These are phyloP conservation scores for Atethmia centrago DNA, from an alignment of 2,888 invertebrate species.

Conservation along the genomic window DNA sequence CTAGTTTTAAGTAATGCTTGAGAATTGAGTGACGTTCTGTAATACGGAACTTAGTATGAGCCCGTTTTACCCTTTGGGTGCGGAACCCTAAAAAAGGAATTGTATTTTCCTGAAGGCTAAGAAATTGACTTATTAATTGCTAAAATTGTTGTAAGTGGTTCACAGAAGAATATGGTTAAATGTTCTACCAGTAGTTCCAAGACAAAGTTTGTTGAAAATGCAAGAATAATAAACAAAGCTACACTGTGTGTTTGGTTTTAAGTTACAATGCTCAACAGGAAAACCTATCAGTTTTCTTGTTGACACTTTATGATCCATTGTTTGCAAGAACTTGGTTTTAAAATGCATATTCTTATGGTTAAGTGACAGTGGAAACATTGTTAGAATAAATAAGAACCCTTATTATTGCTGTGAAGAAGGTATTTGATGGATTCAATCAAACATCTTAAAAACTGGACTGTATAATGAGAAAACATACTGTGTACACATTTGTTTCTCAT, in stretches of 20 bases:
- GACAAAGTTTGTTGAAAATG: too few relatives aligned
- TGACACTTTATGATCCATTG: conserved; percentile 10
- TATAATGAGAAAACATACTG: background rate
- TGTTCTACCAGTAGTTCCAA: background rate
- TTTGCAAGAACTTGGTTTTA: background rate
- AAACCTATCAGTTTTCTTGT: background rate
- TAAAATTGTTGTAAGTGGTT: too few relatives aligned
- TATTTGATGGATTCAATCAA: background rate
- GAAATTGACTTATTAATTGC: too few relatives aligned
- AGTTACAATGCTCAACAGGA: conserved; percentile 1
- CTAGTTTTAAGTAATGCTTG: too few relatives aligned
- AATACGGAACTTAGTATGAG: too few relatives aligned
- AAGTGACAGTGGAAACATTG: background rate
- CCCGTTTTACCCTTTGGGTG: too few relatives aligned
- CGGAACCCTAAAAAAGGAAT: too few relatives aligned
- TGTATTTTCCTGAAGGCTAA: too few relatives aligned
- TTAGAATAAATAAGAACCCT: background rate
- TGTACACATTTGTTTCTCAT: background rate
- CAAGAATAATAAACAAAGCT: background rate
- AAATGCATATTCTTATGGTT: background rate
- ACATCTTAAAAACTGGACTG: background rate
- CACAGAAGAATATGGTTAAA: background rate
- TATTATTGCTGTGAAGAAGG: background rate
- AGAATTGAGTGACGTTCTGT: too few relatives aligned
- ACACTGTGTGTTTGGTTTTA: conserved; percentile 3